Evolutionary conservation across 2,113 vertebrate species (phyloP).

Genomic region (Melospiza melodia): DNA sequence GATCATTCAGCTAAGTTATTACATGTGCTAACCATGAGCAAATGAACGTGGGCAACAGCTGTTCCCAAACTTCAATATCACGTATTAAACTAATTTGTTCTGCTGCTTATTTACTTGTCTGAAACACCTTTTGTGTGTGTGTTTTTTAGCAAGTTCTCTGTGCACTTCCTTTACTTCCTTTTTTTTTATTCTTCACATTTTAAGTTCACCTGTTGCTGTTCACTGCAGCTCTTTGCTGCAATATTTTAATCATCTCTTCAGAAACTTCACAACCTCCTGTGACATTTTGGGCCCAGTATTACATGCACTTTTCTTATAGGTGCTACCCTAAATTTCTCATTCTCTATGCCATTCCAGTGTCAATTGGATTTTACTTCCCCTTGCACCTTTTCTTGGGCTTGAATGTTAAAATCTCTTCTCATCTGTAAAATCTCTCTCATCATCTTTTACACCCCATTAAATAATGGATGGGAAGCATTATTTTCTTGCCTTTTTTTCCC

Average conservation of each 20-base stretch:
- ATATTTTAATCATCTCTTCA: background rate
- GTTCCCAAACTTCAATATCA: background rate
- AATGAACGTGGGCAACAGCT: background rate
- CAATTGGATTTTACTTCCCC: background rate
- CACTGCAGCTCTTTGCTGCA: background rate
- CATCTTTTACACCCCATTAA: background rate
- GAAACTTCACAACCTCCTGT: background rate
- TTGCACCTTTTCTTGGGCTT: background rate
- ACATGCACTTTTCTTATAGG: background rate
- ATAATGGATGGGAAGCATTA: background rate
- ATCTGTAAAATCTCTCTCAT: background rate
- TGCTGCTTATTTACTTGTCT: background rate
- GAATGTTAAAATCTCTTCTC: background rate
- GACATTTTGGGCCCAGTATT: background rate
- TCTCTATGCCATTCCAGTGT: background rate
- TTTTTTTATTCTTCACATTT: background rate
- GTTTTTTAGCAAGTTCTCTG: background rate
- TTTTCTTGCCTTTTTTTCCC: background rate
- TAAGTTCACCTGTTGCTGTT: fast-evolving
- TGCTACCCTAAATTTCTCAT: background rate
- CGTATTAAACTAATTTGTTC: background rate
- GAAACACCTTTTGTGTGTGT: background rate
- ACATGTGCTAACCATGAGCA: background rate
- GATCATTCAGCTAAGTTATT: background rate
- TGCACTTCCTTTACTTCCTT: background rate